These are phyloP conservation scores for Hypsopygia costalis DNA, from an alignment of 2,888 invertebrate genomes.

Conservation along the genomic window DNA sequence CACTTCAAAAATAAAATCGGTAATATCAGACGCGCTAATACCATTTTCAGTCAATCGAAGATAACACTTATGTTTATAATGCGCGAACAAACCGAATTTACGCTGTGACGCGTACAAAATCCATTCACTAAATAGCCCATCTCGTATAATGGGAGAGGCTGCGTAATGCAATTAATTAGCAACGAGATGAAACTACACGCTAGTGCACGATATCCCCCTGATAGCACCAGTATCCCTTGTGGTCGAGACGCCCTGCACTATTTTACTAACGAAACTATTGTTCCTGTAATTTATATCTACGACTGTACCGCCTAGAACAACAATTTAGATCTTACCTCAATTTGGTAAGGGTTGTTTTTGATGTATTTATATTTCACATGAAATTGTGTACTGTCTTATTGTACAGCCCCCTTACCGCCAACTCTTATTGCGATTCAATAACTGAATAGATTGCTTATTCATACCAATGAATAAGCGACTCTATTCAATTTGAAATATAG, in stretches of 20 bases:
- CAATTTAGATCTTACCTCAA: too few relatives aligned
- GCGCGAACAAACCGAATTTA: constrained; percentile 50
- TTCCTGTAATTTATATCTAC: constrained; percentile 31
- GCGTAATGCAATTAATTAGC: constrained; percentile 70
- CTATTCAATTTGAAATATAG: too few relatives aligned
- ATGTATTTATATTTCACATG: too few relatives aligned
- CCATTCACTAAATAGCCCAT: constrained; percentile 65
- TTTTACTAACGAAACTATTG: constrained; percentile 28
- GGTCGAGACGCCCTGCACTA: constrained; percentile 24
- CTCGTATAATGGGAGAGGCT: constrained; percentile 60
- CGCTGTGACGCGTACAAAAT: constrained; percentile 56
- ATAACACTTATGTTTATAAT: constrained; percentile 31
- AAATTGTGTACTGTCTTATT: too few relatives aligned
- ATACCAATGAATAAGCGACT: too few relatives aligned
- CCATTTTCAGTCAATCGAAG: too few relatives aligned
- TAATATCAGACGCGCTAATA: too few relatives aligned
- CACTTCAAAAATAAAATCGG: too few relatives aligned
- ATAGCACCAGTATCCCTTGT: constrained; percentile 17
- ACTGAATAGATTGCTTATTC: too few relatives aligned
- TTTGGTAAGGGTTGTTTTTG: too few relatives aligned
- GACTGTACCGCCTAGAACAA: constrained; percentile 18
- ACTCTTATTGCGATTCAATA: too few relatives aligned
- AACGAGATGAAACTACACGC: constrained; percentile 53
- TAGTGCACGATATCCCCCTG: constrained; percentile 38
- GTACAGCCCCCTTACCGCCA: too few relatives aligned